A percentile compares a stretch with the other conserved stretches of the same genome.
Conservation (phyloP, 2,888 invertebrate genomes). For the Drosophila paucipuncta region DNA sequence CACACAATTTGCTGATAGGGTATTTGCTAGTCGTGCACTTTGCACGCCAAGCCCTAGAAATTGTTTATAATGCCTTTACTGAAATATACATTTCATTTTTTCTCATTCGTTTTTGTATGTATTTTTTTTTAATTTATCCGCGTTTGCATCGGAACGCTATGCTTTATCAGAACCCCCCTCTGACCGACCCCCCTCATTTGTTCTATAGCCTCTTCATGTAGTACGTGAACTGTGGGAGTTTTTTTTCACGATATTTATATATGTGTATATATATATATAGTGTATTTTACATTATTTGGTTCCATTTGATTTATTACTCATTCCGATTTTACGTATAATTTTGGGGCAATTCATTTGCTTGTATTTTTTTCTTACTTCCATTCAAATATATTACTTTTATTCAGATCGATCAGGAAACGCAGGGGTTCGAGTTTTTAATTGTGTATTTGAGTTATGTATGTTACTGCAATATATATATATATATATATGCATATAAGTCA, state of each 20-base stretch:
- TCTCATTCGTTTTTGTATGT: background rate
- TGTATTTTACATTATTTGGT: constrained; percentile 11
- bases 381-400: background rate
- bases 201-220: background rate
- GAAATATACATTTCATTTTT: background rate
- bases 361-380: background rate
- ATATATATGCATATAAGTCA: constrained; percentile 39
- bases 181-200: fast-evolving
- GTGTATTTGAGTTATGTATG: background rate
- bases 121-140: constrained; percentile 3
- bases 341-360: constrained; percentile 8
- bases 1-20: background rate
- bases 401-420: background rate
- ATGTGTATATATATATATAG: background rate
- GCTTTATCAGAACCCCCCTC: background rate
- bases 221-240: background rate
- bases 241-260: background rate
- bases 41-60: background rate
- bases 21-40: background rate
- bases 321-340: constrained; percentile 13
- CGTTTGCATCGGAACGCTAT: background rate
- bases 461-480: background rate
- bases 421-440: background rate
- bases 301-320: constrained; percentile 21
- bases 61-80: constrained; percentile 12